phyloP scores from a whole-genome alignment of 2,797 vertebrate species.

The Garrulus glandarius region DNA sequence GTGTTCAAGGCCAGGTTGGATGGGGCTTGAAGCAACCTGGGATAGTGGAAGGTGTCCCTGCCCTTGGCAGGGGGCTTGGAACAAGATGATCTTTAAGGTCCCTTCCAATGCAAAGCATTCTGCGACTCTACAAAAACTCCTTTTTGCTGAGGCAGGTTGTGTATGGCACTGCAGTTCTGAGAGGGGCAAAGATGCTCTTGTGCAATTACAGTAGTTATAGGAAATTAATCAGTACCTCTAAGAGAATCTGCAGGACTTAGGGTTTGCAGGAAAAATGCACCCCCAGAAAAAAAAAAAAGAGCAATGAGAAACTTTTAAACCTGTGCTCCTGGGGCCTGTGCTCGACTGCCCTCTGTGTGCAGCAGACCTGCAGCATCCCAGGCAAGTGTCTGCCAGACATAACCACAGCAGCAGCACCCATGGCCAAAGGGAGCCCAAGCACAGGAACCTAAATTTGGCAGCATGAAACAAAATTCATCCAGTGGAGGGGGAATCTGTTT shows the following conservation, averaged over 20 bases:
- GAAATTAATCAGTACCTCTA: not conserved
- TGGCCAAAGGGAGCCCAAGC: not conserved
- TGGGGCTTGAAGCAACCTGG: rapidly evolving
- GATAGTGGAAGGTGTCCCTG: not conserved
- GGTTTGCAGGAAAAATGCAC: not conserved
- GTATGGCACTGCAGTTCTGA: not conserved
- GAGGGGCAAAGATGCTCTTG: not conserved
- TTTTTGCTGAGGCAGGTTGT: not conserved
- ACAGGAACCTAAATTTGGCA: not conserved
- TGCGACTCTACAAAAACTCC: not conserved
- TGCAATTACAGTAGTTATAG: not conserved
- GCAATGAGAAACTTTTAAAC: not conserved
- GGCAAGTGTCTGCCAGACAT: not conserved
- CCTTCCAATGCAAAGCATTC: not conserved
- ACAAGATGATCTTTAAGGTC: not conserved
- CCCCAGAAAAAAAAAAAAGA: not conserved
- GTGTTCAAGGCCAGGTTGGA: rapidly evolving
- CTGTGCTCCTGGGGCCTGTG: not conserved
- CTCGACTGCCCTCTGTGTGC: rapidly evolving
- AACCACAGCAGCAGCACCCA: not conserved
- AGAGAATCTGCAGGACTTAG: not conserved
- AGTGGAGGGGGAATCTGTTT: not conserved
- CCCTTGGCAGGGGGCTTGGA: too few species aligned
- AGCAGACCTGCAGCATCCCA: not conserved
- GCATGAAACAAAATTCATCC: not conserved